phyloP scores from a whole-genome alignment of 1,140 invertebrate species.

The Campoletis sonorensis region DNA sequence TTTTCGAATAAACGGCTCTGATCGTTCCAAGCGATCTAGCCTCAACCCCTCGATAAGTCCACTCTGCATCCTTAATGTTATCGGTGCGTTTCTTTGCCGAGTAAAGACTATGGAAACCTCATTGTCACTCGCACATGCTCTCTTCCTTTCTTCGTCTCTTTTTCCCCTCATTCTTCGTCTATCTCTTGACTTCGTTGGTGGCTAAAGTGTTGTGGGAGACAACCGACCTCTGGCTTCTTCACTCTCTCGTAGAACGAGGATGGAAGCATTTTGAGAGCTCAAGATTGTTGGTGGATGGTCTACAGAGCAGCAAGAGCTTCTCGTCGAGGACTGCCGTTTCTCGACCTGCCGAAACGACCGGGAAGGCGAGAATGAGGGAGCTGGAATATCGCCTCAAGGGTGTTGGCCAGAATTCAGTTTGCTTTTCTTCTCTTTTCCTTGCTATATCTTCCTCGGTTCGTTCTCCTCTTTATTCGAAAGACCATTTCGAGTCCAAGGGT shows the following conservation, averaged over 20 bases:
- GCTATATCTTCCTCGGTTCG: slow-evolving; percentile 22
- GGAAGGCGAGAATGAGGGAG: slow-evolving; percentile 4
- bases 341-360: slow-evolving; percentile 4
- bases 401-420: slow-evolving; percentile 37
- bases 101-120: slow-evolving; percentile 32
- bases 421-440: slow-evolving; percentile 13
- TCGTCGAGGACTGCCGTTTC: not conserved
- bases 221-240: slow-evolving; percentile 34
- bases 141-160: not conserved
- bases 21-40: slow-evolving; percentile 36
- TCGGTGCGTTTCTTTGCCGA: slow-evolving; percentile 20
- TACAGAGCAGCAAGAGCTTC: slow-evolving; percentile 21
- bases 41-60: slow-evolving; percentile 31
- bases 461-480: slow-evolving; percentile 42
- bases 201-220: slow-evolving; percentile 27
- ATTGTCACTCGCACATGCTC: slow-evolving; percentile 21
- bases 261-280: slow-evolving; percentile 4
- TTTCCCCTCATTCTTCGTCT: slow-evolving; percentile 4
- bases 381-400: slow-evolving; percentile 33
- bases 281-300: slow-evolving; percentile 35
- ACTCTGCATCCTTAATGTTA: slow-evolving; percentile 46
- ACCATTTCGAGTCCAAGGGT: slow-evolving; percentile 44
- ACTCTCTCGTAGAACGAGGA: slow-evolving; percentile 8
- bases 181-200: slow-evolving; percentile 15
- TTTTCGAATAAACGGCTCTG: slow-evolving; percentile 18